Conservation (phyloP, 2,888 invertebrate genomes). For the Portevinia maculata region DNA sequence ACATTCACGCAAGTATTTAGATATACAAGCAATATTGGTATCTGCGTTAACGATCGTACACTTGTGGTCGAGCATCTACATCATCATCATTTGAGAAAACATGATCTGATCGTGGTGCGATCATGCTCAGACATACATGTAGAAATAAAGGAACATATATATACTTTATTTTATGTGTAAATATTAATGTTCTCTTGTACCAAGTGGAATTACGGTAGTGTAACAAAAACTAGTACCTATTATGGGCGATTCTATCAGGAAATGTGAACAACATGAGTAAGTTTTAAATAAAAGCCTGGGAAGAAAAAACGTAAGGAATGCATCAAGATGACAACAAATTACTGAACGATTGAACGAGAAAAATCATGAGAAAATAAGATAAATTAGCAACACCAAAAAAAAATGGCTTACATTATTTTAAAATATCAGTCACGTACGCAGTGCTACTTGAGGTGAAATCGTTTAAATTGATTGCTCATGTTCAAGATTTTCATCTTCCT, state of each 20-base stretch:
- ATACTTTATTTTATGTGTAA: slow-evolving; percentile 25
- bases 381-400: slow-evolving; percentile 45
- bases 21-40: slow-evolving; percentile 7
- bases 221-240: no score
- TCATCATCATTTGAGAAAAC: slow-evolving; percentile 38
- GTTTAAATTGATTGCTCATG: slow-evolving; percentile 51
- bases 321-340: background rate
- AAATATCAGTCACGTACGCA: slow-evolving; percentile 61
- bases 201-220: no score
- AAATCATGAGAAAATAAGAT: slow-evolving; percentile 54
- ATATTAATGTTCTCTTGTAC: no score
- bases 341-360: slow-evolving; percentile 10
- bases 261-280: no score
- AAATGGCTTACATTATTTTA: background rate
- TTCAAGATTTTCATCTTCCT: slow-evolving; percentile 18
- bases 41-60: slow-evolving; percentile 50
- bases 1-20: background rate
- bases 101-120: slow-evolving; percentile 50
- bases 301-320: slow-evolving; percentile 32
- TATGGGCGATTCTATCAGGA: background rate
- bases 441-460: slow-evolving; percentile 54
- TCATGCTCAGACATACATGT: no score
- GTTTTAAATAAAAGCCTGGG: slow-evolving; percentile 34
- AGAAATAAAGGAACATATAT: no score
- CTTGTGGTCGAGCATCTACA: slow-evolving; percentile 54